Evolutionary conservation across 92 coral and sea anemone genomes (phyloP), one percentile per base, ranked within the genome.

Genomic region (Epizoanthus stellaris): DNA sequence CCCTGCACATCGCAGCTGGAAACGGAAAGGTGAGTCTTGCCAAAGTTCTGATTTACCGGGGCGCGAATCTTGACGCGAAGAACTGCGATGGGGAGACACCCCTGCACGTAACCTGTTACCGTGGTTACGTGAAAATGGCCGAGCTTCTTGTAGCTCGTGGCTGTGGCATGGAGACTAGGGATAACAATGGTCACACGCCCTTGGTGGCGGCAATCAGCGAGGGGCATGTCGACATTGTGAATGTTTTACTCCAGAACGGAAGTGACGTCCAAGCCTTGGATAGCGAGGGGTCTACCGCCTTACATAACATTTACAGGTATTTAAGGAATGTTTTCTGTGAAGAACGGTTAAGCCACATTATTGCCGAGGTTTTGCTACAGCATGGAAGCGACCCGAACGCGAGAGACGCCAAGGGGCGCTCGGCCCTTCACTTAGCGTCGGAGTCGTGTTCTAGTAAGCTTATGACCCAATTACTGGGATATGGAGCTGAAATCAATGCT

Each of bases 41-140:
- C 5, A 87, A 87, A 76, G 34, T 91, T n/a, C 88, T 93, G 3
- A 64, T 93, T 38, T 70, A 86, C 23, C 69, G 82, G 17, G 93
- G 93, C n/a, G 93, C 90, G 23, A 81, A 81, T 80, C 84, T 85
- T 25, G 97, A 93, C 80, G 90, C 91, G 1, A 86, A 87, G 72
- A 86, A 93, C 54, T 89, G 91, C 47, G 97, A 93, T 65, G 97
- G 95, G 0, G 95, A 93, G 71, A 93, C 97, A 20, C 88, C 97
- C 19, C 82, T 93, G 7, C 97, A 93, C 70, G 86, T 93, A n/a
- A 86, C 92, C 25, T 89, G 97, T 70, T 88, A 89, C 23, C 91
- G 87, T 65, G 97, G 97, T 42, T 92, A 93, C 85, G 86, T 89
- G 42, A 56, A 87, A 21, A 88, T 91, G 90, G 75, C 83, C 8